A percentile compares a stretch with the other conserved stretches of the same genome.
These are phyloP conservation scores for Edolisoma coerulescens DNA, from an alignment of 2,113 vertebrate species.

Conservation along the genomic window DNA sequence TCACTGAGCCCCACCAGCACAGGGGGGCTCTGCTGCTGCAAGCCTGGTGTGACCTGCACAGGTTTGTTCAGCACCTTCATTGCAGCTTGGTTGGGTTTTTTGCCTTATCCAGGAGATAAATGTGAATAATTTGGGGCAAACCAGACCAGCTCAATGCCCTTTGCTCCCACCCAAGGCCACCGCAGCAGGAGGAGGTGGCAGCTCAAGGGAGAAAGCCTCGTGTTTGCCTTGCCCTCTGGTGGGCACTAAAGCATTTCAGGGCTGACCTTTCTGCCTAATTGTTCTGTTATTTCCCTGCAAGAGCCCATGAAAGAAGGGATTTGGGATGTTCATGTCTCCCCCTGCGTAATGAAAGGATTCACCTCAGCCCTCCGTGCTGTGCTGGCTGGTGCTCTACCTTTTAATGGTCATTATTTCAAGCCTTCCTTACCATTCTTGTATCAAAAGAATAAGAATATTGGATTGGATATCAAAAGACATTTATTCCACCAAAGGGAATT, in stretches of 20 bases:
- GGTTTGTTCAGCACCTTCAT: neutral
- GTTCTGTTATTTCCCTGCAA: neutral
- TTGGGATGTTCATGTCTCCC: neutral
- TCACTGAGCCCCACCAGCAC: neutral
- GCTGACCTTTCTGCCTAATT: neutral
- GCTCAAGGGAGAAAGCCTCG: neutral
- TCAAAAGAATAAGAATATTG: too few species aligned
- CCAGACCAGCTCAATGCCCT: neutral
- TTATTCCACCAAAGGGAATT: neutral
- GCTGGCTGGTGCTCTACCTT: neutral
- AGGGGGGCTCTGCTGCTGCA: neutral
- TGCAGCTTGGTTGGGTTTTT: neutral
- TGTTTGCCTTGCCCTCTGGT: neutral
- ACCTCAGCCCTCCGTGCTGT: neutral
- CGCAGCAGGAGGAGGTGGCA: neutral
- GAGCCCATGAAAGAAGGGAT: neutral
- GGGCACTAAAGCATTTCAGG: neutral
- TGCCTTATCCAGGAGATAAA: neutral
- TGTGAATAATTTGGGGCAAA: accelerated
- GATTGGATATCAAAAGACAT: accelerated
- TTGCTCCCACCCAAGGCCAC: neutral
- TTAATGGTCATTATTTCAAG: neutral
- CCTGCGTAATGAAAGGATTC: neutral
- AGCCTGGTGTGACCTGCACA: accelerated
- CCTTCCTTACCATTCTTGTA: neutral